Evolutionary conservation across 2,113 vertebrate genomes (phyloP).

Genomic region (Poeciliopsis retropinna): DNA sequence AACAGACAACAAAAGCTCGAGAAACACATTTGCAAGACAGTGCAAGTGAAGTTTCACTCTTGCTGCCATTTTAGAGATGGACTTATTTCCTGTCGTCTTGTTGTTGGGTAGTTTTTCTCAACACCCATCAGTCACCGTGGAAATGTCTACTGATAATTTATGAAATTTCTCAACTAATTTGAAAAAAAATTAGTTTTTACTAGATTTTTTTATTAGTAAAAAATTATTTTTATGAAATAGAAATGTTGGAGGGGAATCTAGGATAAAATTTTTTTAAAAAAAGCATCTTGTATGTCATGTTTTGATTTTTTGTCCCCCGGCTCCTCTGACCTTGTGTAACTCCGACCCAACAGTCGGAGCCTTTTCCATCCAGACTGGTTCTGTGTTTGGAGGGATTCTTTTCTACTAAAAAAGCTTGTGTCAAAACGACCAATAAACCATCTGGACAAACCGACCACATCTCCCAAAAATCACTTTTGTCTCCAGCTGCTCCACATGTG

Average conservation of each 20-base stretch:
- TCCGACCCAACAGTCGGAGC: slow-evolving; percentile 22
- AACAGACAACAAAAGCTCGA: background rate
- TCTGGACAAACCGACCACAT: slow-evolving; percentile 58
- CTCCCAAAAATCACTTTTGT: slow-evolving; percentile 14
- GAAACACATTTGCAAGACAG: too few species aligned
- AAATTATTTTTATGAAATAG: background rate
- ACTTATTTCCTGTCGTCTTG: background rate
- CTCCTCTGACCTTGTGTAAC: slow-evolving; percentile 12
- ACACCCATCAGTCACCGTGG: slow-evolving; percentile 16
- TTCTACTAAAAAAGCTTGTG: slow-evolving; percentile 52
- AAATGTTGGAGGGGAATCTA: background rate
- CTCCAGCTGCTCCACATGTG: background rate
- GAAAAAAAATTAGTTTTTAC: too few species aligned
- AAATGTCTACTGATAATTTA: background rate
- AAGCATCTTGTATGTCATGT: background rate
- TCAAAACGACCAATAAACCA: slow-evolving; percentile 42
- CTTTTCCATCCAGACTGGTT: slow-evolving; percentile 9
- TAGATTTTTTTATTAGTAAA: too few species aligned
- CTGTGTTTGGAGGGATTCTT: slow-evolving; percentile 23
- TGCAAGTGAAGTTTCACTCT: background rate
- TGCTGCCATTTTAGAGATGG: background rate
- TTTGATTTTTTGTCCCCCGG: background rate
- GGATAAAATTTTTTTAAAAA: background rate
- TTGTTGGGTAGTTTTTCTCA: background rate
- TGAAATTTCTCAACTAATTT: background rate